Base-by-base conservation (phyloP, 2,113 vertebrate genomes). In the Megaceryle torquata region DNA sequence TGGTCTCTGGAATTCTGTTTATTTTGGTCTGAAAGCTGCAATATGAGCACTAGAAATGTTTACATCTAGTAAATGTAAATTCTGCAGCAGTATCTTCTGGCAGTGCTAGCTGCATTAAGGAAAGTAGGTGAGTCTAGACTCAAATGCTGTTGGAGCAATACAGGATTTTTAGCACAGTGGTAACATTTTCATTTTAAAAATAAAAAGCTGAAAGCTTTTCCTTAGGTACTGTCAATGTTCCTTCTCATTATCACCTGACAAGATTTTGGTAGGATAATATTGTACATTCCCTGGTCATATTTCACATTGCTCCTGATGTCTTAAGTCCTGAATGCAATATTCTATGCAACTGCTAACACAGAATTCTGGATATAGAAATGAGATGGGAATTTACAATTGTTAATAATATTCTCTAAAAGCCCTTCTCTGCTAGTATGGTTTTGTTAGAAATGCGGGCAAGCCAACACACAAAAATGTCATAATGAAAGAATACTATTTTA, bases 11-110 rank as follows among this genome's bases (percentile, higher is more conserved):
- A 95, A 96, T 93, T 88, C 75, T 94, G 79, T 93, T 95, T 95
- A 94, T 95, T 97, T 94, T 95, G 82, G 79, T 93, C 79, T 91
- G 68, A 94, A 91, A 41, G 57, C 71, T 93, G 82, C 64, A 86
- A 60, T 83, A 94, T 63, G 84, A 84, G 89, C 70, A 94, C 82
- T 88, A 81, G 68, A 80, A 94, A 88, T 86, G 68, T 93, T 97
- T 94, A 88, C 64, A 91, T 80, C 70, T 70, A 94, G 89, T 65
- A 93, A 72, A 95, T n/a, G 57, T 75, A 93, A 94, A 78, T 88
- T 94, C 56, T 91, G 82, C 60, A 91, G 56, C 79, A 86, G 33
- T 80, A 90, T 78, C 88, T 90, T 63, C 82, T 83, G 76, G 79
- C 71, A 95, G 31, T 13, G 24, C 13, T 22, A 70, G 68, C 29